Base-by-base conservation (phyloP, 2,888 invertebrate genomes). In the Camptogramma bilineatum region DNA sequence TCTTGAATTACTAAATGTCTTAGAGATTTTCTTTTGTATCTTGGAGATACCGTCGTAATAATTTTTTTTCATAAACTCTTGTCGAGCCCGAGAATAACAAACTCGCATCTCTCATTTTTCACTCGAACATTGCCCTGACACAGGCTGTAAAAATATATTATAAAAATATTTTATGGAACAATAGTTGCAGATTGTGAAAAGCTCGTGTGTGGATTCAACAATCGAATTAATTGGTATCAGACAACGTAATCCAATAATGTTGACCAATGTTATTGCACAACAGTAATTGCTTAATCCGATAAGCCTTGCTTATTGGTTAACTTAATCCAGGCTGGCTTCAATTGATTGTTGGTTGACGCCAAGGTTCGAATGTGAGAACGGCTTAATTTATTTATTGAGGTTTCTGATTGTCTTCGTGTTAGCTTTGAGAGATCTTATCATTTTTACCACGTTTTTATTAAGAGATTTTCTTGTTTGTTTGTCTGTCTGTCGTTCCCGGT, bases 241-340 rank as follows among this genome's bases (percentile, higher is more conserved):
- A 53, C 10, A 39, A 39, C 8, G 17, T 24, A 18, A 51, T 44
- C 10, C 42, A 44, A 51, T 58, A 24, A 51, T 44, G 18, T 47
- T 46, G 54, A 54, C 24, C 24, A 44, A 59, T 31, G n/a, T 46
- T 58, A 39, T 44, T 55, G 57, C 47, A 52, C n/a, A 28, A 62
- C 54, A 44, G 17, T 50, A 44, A 65, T 56, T 31, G 52, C 31
- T 57, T 61, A 52, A 46, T 65, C 52, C 52, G 39, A 55, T 59
- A 64, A 56, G 48, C 46, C 46, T 28, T 50, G 52, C 39, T 21
- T 16, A 39, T 46, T 44, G 28, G 42, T 44, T 52, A 52, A 56
- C 51, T 21, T 8, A 16, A 55, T 44, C 31, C 52, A 16, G 17
- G 48, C 17, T 18, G 42, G 7, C 4, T 17, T 10, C 18, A 44